Conservation (phyloP, 2,113 vertebrate species). For the Heptranchias perlo region DNA sequence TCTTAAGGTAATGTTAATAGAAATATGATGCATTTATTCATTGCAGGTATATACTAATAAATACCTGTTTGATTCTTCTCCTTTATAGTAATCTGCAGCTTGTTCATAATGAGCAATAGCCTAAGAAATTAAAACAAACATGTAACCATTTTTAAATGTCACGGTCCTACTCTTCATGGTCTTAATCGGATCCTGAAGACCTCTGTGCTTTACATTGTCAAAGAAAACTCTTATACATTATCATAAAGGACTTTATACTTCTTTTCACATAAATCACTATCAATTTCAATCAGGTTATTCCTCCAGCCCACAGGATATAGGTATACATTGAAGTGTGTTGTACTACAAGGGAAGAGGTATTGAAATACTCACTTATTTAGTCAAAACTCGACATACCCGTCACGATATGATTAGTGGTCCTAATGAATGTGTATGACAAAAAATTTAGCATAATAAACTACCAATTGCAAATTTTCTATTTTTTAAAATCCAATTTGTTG, state of each 20-base stretch:
- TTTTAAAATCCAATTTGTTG: neutral
- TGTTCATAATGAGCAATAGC: slow-evolving; percentile 97
- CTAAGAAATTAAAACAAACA: slow-evolving; percentile 51
- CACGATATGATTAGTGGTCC: neutral
- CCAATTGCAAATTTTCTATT: neutral
- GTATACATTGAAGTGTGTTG: neutral
- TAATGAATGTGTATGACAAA: neutral
- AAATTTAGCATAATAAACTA: neutral
- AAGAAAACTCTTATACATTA: neutral
- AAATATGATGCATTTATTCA: neutral
- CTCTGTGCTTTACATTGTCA: neutral
- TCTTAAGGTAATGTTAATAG: neutral
- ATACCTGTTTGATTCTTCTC: slow-evolving; percentile 95
- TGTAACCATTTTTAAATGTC: neutral
- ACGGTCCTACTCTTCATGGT: neutral
- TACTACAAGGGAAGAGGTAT: neutral
- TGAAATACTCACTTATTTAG: neutral
- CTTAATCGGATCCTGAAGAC: neutral
- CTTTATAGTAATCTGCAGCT: slow-evolving; percentile 97
- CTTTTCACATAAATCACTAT: neutral
- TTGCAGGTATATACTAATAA: neutral
- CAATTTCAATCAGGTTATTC: neutral
- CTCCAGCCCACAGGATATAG: neutral
- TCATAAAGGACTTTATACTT: neutral
- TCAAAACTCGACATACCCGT: neutral